These are phyloP conservation scores for Antigone vipio DNA, from an alignment of 2,113 vertebrate species.

Conservation along the genomic window DNA sequence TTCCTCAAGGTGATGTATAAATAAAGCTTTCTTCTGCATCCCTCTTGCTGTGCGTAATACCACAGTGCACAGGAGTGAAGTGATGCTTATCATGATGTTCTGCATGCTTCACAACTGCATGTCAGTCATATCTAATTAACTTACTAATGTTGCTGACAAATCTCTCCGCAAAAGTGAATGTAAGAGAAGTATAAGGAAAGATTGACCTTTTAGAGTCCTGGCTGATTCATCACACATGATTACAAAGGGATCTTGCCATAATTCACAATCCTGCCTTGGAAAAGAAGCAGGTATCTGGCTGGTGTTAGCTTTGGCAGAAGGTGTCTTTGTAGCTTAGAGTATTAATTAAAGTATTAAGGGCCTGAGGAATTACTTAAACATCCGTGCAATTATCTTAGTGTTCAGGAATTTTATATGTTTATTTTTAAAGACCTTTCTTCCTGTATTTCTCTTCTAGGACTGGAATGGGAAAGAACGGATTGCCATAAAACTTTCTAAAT, in stretches of 20 bases:
- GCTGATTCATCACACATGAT: background rate
- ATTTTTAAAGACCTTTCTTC: background rate
- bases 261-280: background rate
- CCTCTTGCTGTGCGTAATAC: background rate
- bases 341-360: background rate
- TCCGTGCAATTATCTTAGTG: background rate
- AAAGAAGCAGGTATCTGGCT: background rate
- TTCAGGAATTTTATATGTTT: constrained; percentile 21
- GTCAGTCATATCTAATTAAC: background rate
- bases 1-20: background rate
- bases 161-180: background rate
- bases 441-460: background rate
- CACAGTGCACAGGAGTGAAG: background rate
- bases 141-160: background rate
- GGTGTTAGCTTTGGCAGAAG: background rate
- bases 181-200: background rate
- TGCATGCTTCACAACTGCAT: background rate
- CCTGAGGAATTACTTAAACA: background rate
- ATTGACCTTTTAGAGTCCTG: background rate
- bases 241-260: background rate
- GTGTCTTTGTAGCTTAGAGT: background rate
- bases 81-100: background rate
- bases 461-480: background rate
- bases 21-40: background rate
- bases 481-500: background rate